Conservation (phyloP, 2,888 invertebrate species). For the Hartigia nigra region DNA sequence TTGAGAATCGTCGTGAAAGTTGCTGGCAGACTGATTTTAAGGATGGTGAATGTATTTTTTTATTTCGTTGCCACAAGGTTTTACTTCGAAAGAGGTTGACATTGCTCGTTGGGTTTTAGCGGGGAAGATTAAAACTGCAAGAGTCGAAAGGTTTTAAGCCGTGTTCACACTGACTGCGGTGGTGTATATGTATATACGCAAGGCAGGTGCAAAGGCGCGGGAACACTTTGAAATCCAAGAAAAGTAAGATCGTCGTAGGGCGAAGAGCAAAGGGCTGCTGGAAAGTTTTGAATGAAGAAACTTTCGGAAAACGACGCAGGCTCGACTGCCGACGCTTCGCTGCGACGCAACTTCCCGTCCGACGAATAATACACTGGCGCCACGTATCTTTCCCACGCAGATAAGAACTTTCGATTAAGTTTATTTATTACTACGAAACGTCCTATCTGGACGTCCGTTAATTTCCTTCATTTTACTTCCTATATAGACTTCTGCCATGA, state of each 20-base stretch:
- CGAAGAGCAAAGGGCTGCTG: conserved; percentile 8
- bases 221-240: neutral
- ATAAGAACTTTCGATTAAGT: conserved; percentile 10
- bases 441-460: conserved; percentile 2
- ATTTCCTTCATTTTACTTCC: neutral
- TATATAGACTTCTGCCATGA: neutral
- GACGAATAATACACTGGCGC: conserved; percentile 8
- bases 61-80: neutral
- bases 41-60: neutral
- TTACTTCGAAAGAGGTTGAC: neutral
- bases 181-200: neutral
- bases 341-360: conserved; percentile 8
- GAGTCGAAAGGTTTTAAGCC: neutral
- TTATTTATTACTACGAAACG: conserved; percentile 8
- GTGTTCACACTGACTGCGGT: neutral
- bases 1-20: neutral
- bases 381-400: conserved; percentile 9
- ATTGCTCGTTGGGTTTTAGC: neutral
- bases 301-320: conserved; percentile 15
- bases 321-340: neutral
- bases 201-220: neutral
- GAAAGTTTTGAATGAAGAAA: conserved; percentile 22
- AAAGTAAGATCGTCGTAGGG: neutral
- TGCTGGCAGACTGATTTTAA: neutral
- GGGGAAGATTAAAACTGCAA: neutral